phyloP scores from a whole-genome alignment of 2,113 vertebrate genomes.

The Varanus salvator region DNA sequence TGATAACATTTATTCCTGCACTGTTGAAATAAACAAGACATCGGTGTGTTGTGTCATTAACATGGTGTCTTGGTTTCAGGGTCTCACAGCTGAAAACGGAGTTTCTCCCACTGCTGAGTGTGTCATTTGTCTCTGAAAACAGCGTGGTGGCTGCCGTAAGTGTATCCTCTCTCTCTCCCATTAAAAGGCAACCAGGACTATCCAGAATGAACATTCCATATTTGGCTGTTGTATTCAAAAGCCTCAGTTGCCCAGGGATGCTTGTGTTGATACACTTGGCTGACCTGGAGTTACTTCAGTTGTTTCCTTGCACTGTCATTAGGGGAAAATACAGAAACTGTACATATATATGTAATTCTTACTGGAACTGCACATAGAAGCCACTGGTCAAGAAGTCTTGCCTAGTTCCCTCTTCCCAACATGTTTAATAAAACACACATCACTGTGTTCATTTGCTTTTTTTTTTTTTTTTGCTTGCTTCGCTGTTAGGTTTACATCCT shows the following conservation, averaged over 20 bases:
- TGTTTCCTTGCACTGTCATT: background rate
- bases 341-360: background rate
- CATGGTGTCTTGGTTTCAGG: conserved; percentile 79
- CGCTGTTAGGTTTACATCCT: background rate
- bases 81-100: conserved; percentile 96
- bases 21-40: conserved; percentile 16
- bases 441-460: background rate
- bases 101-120: conserved; percentile 96
- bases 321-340: background rate
- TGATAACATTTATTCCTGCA: conserved; percentile 20
- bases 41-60: conserved; percentile 52
- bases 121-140: conserved; percentile 96
- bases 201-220: background rate
- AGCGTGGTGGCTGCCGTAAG: conserved; percentile 97
- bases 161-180: conserved; percentile 33
- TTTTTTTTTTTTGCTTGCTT: background rate
- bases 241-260: background rate
- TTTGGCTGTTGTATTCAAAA: background rate
- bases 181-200: background rate
- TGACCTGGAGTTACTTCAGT: too few relatives aligned
- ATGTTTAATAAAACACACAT: background rate
- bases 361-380: too few relatives aligned
- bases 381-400: background rate
- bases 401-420: background rate
- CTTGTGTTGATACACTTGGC: background rate